Base-by-base conservation (phyloP, 2,888 invertebrate genomes). In the Gastracanthus pulcherrimus region DNA sequence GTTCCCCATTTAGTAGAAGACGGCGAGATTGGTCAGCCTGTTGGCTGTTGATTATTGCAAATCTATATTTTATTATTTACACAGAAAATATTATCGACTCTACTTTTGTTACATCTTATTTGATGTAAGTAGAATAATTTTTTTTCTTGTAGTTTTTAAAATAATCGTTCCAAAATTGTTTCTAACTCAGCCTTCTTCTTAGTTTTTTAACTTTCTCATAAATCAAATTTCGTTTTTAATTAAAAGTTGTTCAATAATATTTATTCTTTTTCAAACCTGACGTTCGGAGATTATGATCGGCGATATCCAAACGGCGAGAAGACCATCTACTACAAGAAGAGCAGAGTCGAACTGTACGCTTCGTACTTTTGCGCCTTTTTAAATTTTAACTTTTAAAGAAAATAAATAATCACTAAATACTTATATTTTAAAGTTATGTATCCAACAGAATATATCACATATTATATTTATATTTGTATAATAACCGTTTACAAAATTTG, bases 231-330 rank as follows among this genome's bases (percentile, higher is more conserved):
- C 69, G 38, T 70, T 45, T 29, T 67, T 55, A 13, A 66, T n/a
- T 16, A 13, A 48, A 2, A 1, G n/a, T 45, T 62, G n/a, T 62
- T 45, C 29, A n/a, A 41, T 48, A n/a, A 23, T 55, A 23, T 13
- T 38, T 66, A 41, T 5, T 16, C 13, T 71, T 7, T 19, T n/a
- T n/a, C n/a, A n/a, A n/a, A n/a, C n/a, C n/a, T n/a, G 38, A 58
- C 3, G 26, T 41, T 83, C 84, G 6, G 89, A 93, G 95, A 94
- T 78, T 95, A 92, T 83, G 94, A 95, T 80, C 93, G 93, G 84
- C 94, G 96, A 11, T 98, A 95, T 91, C 97, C 97, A 0, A 95
- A 95, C 29, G 95, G 95, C 34, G 94, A 94, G 62, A 96, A 95
- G 89, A 92, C 92, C 3, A 92, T 95, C 1, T 92, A 94, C 84